Conservation (phyloP, 1,140 invertebrate species). For the Phocides pigmalion region DNA sequence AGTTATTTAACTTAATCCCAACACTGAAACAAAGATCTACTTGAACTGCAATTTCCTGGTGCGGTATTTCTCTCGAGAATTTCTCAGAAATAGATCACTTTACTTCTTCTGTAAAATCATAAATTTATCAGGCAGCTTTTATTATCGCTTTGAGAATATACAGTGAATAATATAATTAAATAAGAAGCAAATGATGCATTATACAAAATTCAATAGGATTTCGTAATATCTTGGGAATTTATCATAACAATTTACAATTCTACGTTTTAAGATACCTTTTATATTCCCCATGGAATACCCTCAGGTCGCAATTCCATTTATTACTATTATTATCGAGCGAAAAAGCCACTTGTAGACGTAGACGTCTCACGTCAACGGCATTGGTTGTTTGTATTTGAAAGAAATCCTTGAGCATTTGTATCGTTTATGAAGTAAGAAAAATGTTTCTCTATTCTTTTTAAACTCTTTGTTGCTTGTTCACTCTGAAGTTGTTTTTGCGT, state of each 20-base stretch:
- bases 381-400: constrained; percentile 10
- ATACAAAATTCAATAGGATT: background rate
- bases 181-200: background rate
- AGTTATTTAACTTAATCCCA: constrained; percentile 12
- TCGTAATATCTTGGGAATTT: background rate
- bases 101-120: background rate
- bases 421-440: background rate
- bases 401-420: constrained; percentile 9
- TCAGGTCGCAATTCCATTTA: constrained; percentile 3
- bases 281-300: constrained; percentile 1
- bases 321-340: background rate
- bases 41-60: constrained; percentile 2
- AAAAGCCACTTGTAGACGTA: background rate
- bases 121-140: background rate
- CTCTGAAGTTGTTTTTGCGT: background rate
- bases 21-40: background rate
- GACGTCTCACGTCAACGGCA: constrained; percentile 8
- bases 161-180: background rate
- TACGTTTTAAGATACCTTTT: background rate
- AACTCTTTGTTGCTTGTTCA: background rate
- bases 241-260: background rate
- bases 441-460: background rate
- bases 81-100: background rate
- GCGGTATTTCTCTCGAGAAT: background rate
- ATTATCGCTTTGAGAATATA: background rate